These are phyloP conservation scores for Taxidea taxus DNA, from an alignment of 2,113 vertebrate species.

Conservation along the genomic window DNA sequence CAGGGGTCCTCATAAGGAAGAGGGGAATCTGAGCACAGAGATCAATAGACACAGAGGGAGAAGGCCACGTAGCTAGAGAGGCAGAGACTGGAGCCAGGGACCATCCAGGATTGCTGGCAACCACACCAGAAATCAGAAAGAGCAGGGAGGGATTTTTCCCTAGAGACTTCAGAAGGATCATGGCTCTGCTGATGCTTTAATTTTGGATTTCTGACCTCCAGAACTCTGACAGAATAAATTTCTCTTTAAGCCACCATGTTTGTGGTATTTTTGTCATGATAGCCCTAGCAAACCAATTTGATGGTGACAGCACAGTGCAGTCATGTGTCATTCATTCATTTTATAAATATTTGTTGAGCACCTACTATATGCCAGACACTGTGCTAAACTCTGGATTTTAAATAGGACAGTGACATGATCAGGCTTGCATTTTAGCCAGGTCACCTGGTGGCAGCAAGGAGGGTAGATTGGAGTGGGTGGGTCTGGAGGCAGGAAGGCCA, in stretches of 20 bases:
- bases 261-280: background rate
- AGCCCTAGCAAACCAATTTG: background rate
- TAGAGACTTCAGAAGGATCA: background rate
- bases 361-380: background rate
- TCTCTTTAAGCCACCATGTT: background rate
- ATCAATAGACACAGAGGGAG: background rate
- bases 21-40: background rate
- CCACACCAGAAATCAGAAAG: background rate
- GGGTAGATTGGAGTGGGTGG: background rate
- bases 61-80: rapidly evolving
- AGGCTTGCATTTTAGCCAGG: background rate
- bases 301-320: background rate
- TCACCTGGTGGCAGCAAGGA: background rate
- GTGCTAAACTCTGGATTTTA: background rate
- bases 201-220: background rate
- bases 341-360: background rate
- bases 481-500: background rate
- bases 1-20: background rate
- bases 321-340: background rate
- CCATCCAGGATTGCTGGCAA: background rate
- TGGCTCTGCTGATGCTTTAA: background rate
- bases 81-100: background rate
- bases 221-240: background rate
- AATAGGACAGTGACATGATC: background rate
- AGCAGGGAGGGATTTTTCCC: too few species aligned